Base-by-base conservation (phyloP, 1,140 invertebrate genomes). In the Pogonomyrmex barbatus region DNA sequence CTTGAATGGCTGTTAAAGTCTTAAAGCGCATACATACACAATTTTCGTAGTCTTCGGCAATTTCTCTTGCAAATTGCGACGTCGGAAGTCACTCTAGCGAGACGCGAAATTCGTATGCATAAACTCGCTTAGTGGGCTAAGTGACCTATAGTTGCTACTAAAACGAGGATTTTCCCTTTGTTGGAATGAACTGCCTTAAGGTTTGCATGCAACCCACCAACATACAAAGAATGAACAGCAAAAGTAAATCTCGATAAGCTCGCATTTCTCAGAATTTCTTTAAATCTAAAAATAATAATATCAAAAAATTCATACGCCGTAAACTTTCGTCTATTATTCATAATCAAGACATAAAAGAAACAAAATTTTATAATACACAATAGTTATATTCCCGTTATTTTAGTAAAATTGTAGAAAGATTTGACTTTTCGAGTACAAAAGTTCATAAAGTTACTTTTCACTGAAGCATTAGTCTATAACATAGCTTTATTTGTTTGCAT, bases 101-200 rank as follows among this genome's bases (percentile, higher is more conserved):
- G 30, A 83, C 42, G 54, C 42, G 79, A 83, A 83, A 75, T 54
- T 81, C 78, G 65, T 58, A 81, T 81, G 50, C 78, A 81, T 81
- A 81, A 81, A 81, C 50, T 83, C 68, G 79, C 54, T 73, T 75
- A 75, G 30, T 62, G 50, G 42, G 54, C 54, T 75, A 82, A 82
- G 33, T 83, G 68, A 75, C 42, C 68, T 62, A 6, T 70, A 75
- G 54, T 75, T 12, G 33, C 33, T 83, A 62, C 42, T 50, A 75
- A 83, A 83, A 75, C 30, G 17, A 81, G 39, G 36, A 10, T 81
- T 81, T 70, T 68, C 77, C 47, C 36, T 81, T 81, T 68, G 47
- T 68, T 42, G 9, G 2, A 54, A n/a, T 30, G 8, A 68, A 70
- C 47, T 14, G 36, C 77, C 63, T 70, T 33, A 70, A 81, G 50